A percentile compares a stretch with the other conserved stretches of the same genome.
phyloP scores from a whole-genome alignment of 2,888 invertebrate genomes.

The Periphyllus acericola region DNA sequence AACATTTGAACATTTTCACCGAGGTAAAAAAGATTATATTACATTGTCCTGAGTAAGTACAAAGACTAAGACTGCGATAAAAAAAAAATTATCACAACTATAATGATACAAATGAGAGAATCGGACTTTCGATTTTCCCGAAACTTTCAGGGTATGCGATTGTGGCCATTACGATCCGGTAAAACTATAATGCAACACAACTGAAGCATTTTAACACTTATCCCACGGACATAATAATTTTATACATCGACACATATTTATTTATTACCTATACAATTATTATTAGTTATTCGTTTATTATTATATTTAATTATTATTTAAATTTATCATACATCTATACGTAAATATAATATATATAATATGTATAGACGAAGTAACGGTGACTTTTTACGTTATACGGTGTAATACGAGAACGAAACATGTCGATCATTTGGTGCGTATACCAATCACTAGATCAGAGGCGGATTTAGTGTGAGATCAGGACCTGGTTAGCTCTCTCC shows the following conservation, averaged over 20 bases:
- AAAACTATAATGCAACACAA: not conserved
- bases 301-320: not conserved
- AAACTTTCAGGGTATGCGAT: not conserved
- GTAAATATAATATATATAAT: no score
- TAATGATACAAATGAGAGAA: not conserved
- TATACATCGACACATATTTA: no score
- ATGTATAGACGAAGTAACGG: not conserved
- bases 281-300: not conserved
- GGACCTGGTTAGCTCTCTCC: no score
- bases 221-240: not conserved
- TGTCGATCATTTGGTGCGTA: not conserved
- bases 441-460: not conserved
- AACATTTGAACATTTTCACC: no score
- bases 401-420: not conserved
- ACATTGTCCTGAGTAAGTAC: no score
- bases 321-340: not conserved
- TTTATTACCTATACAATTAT: not conserved
- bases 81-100: no score
- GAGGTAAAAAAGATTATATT: no score
- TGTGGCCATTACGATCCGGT: not conserved
- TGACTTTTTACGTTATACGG: not conserved
- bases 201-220: not conserved
- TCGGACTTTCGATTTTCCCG: not conserved
- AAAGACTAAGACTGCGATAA: no score
- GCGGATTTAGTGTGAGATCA: not conserved